Evolutionary conservation across 1,140 invertebrate species (phyloP).

Genomic region (Agraylea sexmaculata): DNA sequence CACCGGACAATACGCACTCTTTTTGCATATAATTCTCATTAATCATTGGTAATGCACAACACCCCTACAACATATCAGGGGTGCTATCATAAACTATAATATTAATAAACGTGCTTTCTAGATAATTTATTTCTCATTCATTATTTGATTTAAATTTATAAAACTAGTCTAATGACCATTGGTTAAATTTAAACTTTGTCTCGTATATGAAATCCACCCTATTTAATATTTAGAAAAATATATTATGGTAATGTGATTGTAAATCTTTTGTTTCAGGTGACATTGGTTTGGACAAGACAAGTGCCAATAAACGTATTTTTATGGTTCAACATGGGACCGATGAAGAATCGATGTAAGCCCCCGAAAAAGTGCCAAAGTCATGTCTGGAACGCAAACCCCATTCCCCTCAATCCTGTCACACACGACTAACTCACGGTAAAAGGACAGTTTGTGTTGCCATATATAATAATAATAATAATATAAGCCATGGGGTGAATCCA

Average conservation of each 20-base stretch:
- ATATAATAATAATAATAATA: no score
- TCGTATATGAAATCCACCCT: slow-evolving; percentile 11
- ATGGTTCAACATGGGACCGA: slow-evolving; percentile 4
- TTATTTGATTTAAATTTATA: no score
- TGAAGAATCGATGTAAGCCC: no score
- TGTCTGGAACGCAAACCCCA: no score
- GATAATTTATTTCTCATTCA: no score
- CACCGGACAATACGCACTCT: slow-evolving; percentile 12
- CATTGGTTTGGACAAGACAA: background rate
- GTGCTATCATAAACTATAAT: background rate
- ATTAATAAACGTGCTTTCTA: background rate
- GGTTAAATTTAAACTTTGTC: slow-evolving; percentile 20
- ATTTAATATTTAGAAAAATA: slow-evolving; percentile 1
- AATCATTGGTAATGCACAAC: slow-evolving; percentile 22
- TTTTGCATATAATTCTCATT: slow-evolving; percentile 23
- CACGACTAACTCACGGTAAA: slow-evolving; percentile 20
- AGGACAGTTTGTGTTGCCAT: slow-evolving; percentile 23
- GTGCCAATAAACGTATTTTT: background rate
- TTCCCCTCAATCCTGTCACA: no score
- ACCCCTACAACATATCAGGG: background rate
- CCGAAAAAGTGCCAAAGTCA: no score
- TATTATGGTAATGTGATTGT: background rate
- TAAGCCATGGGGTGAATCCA: no score
- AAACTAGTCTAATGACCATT: slow-evolving; percentile 9
- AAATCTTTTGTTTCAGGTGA: slow-evolving; percentile 2